Conservation (phyloP, 1,140 invertebrate genomes). For the Diorhabda carinulata region DNA sequence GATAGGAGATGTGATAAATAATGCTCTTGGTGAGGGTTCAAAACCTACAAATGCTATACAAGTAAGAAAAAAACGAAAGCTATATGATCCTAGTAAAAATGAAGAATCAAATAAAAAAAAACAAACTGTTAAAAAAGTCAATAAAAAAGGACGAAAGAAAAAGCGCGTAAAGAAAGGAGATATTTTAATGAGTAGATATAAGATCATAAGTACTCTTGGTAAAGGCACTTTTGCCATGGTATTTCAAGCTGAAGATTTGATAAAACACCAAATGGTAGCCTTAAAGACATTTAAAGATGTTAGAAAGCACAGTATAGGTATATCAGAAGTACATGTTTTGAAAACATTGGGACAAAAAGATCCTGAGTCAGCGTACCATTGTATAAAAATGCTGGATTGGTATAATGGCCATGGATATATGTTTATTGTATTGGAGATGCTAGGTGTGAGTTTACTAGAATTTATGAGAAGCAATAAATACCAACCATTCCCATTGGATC, state of each 20-base stretch:
- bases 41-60: too few relatives aligned
- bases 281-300: slow-evolving; percentile 99
- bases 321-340: slow-evolving; percentile 96
- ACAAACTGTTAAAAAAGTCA: too few relatives aligned
- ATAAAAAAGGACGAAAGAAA: too few relatives aligned
- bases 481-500: slow-evolving; percentile 94
- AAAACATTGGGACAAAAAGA: slow-evolving; percentile 93
- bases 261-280: slow-evolving; percentile 89
- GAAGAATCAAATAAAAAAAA: too few relatives aligned
- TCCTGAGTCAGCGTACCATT: slow-evolving; percentile 90
- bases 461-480: slow-evolving; percentile 99
- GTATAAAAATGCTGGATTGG: slow-evolving; percentile 98
- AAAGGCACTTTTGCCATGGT: slow-evolving; percentile 99
- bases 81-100: too few relatives aligned
- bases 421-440: slow-evolving; percentile 98
- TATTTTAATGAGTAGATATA: slow-evolving; percentile 61
- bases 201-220: slow-evolving; percentile 95
- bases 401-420: slow-evolving; percentile 99
- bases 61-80: too few relatives aligned
- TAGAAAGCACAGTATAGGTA: slow-evolving; percentile 96
- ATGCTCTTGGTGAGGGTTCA: too few relatives aligned
- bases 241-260: slow-evolving; percentile 94
- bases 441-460: slow-evolving; percentile 98
- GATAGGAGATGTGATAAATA: too few relatives aligned
- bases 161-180: not conserved